Conservation (phyloP, 2,113 vertebrate species). For the Alethe diademata region DNA sequence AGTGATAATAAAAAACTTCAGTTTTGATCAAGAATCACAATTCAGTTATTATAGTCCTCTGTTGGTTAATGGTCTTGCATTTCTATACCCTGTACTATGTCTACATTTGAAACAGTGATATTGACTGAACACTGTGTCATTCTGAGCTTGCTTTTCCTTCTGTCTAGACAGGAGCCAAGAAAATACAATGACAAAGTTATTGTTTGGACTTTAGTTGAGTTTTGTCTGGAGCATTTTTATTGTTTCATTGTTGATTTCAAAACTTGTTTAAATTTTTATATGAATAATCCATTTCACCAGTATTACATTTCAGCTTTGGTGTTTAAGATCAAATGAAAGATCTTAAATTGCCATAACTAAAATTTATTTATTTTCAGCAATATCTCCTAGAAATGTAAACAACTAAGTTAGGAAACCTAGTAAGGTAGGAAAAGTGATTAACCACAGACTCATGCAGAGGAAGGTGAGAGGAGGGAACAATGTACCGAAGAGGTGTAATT, state of each 20-base stretch:
- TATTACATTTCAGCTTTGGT: neutral
- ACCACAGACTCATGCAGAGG: neutral
- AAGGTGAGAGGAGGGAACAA: neutral
- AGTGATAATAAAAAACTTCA: neutral
- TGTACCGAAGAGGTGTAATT: neutral
- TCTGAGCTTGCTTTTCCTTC: neutral
- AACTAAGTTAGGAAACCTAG: neutral
- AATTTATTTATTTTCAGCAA: neutral
- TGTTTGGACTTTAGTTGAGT: neutral
- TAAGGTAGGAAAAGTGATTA: neutral
- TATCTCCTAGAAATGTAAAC: neutral
- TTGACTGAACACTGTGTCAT: neutral
- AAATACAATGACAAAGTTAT: neutral
- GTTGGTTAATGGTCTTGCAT: neutral
- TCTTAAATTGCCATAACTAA: neutral
- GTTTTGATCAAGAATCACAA: constrained; percentile 40
- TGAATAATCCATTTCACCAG: neutral
- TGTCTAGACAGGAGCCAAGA: neutral
- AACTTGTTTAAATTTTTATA: neutral
- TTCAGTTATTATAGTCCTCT: neutral
- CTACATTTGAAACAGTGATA: neutral
- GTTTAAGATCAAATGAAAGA: neutral
- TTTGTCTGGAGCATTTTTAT: neutral
- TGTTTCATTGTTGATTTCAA: neutral
- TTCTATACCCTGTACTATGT: neutral